Evolutionary conservation across 2,113 vertebrate genomes (phyloP), one percentile per base, ranked within the genome.

Genomic region (Epinephelus cyanopodus): DNA sequence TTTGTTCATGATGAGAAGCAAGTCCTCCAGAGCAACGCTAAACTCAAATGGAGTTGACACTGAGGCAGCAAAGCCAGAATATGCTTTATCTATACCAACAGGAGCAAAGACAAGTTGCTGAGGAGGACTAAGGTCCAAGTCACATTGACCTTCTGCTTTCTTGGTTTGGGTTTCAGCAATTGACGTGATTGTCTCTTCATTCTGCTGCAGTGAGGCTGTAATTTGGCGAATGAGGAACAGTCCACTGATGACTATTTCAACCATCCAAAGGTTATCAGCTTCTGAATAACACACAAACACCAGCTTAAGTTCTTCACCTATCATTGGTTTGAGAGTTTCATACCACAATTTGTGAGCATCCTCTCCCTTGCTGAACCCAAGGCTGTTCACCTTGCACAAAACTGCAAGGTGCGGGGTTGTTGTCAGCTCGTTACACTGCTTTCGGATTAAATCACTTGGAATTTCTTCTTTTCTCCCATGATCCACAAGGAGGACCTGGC

Each of bases 31-130:
- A 61, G 96, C 91, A 54, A 98, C 27, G 3, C 65, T 94, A 79
- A 99, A 98, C n/a, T 96, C 84, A 0, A 89, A 96, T 33, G 97
- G 97, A 66, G 96, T 95, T 17, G 79, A 92, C 78, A 96, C 85
- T 25, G 91, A 89, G 52, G 93, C 92, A 23, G 94, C 94, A 85
- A 95, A 95, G 2, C 95, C 96, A 23, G 18, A 54, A 74, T 96
- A 97, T 0, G 9, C 87, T 13, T 73, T 77, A 72, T 94, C 90
- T 6, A 70, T 85, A n/a, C 90, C 81, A 29, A 97, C 64, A 2
- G 91, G 82, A 4, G 45, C 77, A 81, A 95, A 94, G 3, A 8
- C 75, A 37, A 95, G 83, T 58, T 29, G 81, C 23, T 74, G 90
- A 42, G 75, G 74, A 10, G 7, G 48, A 4, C 64, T 58, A 0